Percentiles rank a stretch among this genome's conserved stretches.
These are phyloP conservation scores for Bolinopsis microptera DNA, from an alignment of 37 sponge, comb jelly and placozoan genomes.

Conservation along the genomic window DNA sequence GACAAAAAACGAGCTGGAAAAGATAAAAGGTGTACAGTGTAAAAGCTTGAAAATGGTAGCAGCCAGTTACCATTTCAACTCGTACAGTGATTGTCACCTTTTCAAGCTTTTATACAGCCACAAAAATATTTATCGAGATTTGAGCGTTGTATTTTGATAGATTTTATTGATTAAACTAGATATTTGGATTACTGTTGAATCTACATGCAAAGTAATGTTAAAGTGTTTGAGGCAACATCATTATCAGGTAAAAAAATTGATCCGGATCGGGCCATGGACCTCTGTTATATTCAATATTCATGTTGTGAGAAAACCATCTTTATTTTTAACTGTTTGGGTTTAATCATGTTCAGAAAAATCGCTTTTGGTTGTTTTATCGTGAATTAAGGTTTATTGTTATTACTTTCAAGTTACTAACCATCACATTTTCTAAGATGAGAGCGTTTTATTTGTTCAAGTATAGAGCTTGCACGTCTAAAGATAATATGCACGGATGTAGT, in stretches of 20 bases:
- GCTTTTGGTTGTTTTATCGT: not conserved
- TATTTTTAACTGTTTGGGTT: not conserved
- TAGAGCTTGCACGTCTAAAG: too few relatives aligned
- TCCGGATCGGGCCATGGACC: too few relatives aligned
- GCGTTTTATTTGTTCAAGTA: too few relatives aligned
- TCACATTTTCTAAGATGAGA: not conserved
- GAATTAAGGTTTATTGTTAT: not conserved
- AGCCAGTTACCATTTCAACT: too few relatives aligned
- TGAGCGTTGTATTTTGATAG: not conserved
- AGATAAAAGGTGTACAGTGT: not conserved
- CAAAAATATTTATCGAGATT: not conserved
- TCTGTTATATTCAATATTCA: too few relatives aligned
- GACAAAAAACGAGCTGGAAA: not conserved
- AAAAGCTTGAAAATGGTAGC: not conserved
- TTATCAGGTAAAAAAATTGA: too few relatives aligned
- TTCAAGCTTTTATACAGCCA: not conserved
- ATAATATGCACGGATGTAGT: too few relatives aligned
- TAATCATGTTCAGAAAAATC: not conserved
- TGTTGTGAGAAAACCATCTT: not conserved
- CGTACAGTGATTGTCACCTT: too few relatives aligned
- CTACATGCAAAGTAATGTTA: not conserved
- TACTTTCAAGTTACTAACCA: not conserved
- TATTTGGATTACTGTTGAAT: not conserved
- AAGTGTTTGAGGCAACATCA: not conserved
- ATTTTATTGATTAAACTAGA: not conserved